These are phyloP conservation scores for Coenonympha glycerion DNA, from an alignment of 2,888 invertebrate species.

Conservation along the genomic window DNA sequence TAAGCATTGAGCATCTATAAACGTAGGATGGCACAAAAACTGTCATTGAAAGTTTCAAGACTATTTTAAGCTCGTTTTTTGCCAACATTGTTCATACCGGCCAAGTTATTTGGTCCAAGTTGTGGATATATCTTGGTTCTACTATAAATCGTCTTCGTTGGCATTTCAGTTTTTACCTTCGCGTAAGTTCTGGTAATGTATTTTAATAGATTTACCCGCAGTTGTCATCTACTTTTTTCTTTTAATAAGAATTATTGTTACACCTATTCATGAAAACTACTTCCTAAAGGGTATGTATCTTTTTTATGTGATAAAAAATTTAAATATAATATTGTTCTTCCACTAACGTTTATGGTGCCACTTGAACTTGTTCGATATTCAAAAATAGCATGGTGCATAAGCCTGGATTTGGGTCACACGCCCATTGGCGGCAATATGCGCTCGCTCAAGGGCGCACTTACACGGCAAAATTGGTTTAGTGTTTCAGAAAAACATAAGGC, in stretches of 20 bases:
- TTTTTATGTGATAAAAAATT: not conserved
- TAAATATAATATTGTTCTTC: too few species aligned
- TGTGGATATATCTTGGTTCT: not conserved
- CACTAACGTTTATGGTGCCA: slow-evolving; percentile 29
- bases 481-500: slow-evolving; percentile 17
- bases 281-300: not conserved
- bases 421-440: slow-evolving; percentile 57
- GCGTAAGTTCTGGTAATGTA: not conserved
- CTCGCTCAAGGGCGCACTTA: slow-evolving; percentile 52
- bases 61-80: slow-evolving; percentile 2
- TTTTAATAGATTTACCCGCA: not conserved
- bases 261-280: too few species aligned
- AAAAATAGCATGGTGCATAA: slow-evolving; percentile 48
- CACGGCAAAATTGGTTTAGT: slow-evolving; percentile 28
- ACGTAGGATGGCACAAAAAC: not conserved
- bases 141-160: not conserved
- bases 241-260: too few species aligned
- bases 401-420: slow-evolving; percentile 66
- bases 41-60: slow-evolving; percentile 9
- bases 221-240: too few species aligned
- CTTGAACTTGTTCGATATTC: slow-evolving; percentile 62
- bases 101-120: slow-evolving; percentile 1
- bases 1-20: slow-evolving; percentile 5
- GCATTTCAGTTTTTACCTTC: not conserved
- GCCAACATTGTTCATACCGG: not conserved